Conservation (phyloP, 2,888 invertebrate genomes). For the Chrysolina haemoptera region DNA sequence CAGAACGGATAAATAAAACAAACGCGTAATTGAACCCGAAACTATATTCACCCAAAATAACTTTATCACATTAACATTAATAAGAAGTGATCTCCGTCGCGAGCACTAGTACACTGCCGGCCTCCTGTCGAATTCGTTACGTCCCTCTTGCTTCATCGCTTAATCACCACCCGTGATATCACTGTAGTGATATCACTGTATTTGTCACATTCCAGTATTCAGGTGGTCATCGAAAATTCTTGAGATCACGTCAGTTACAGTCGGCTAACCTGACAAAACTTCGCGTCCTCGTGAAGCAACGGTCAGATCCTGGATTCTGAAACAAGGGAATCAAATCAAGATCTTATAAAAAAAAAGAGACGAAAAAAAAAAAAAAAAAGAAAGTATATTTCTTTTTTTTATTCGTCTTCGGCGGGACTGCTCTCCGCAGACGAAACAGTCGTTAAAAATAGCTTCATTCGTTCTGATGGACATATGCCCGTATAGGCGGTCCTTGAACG, state of each 20-base stretch:
- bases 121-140: background rate
- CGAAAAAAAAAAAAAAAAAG: background rate
- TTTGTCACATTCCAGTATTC: background rate
- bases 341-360: background rate
- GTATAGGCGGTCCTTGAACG: slow-evolving; percentile 43
- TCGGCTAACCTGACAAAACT: background rate
- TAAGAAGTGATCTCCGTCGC: background rate
- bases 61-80: background rate
- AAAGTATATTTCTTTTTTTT: background rate
- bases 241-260: background rate
- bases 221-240: background rate
- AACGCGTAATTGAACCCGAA: too few relatives aligned
- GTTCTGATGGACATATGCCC: slow-evolving; percentile 49
- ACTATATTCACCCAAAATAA: background rate
- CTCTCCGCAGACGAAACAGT: slow-evolving; percentile 27
- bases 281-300: slow-evolving; percentile 1
- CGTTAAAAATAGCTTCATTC: slow-evolving; percentile 39
- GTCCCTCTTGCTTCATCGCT: background rate
- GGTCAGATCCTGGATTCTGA: background rate
- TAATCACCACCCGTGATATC: too few relatives aligned
- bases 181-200: background rate
- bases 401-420: slow-evolving; percentile 20
- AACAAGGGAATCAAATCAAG: background rate
- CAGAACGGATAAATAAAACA: too few relatives aligned
- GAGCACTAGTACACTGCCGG: background rate